Evolutionary conservation across 2,113 vertebrate species (phyloP).

Genomic region (Himantopus leucocephalus): DNA sequence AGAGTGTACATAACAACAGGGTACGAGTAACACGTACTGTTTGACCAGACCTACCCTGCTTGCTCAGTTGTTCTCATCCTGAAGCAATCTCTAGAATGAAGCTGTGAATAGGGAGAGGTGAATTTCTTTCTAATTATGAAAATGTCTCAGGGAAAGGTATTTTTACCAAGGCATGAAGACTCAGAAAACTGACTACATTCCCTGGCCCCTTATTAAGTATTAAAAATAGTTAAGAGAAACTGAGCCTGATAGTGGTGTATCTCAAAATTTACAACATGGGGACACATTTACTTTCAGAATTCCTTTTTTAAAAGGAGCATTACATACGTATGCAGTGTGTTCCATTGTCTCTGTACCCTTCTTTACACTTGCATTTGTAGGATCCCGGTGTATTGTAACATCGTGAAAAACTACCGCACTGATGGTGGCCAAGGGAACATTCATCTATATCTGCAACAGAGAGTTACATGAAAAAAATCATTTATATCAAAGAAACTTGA

Average conservation of each 20-base stretch:
- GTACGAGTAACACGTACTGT: neutral
- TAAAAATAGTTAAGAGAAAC: conserved; percentile 26
- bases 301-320: neutral
- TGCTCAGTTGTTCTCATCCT: neutral
- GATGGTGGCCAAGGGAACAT: conserved; percentile 83
- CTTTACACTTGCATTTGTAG: conserved; percentile 94
- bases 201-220: neutral
- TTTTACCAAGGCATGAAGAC: conserved; percentile 8
- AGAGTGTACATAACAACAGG: neutral
- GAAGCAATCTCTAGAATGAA: conserved; percentile 20
- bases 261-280: neutral
- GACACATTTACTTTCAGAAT: neutral
- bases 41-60: neutral
- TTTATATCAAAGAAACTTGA: neutral
- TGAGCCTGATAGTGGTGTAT: neutral
- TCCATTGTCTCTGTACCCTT: conserved; percentile 86
- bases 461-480: neutral
- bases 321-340: conserved; percentile 88
- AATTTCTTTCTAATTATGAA: conserved; percentile 52
- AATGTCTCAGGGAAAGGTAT: conserved; percentile 32
- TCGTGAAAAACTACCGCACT: conserved; percentile 82
- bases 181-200: neutral
- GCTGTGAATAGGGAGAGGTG: neutral
- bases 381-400: conserved; percentile 93
- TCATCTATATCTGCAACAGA: conserved; percentile 89